Evolutionary conservation across 1,140 invertebrate species (phyloP), one percentile per base, ranked within the genome.

Genomic region (Mercenaria mercenaria): DNA sequence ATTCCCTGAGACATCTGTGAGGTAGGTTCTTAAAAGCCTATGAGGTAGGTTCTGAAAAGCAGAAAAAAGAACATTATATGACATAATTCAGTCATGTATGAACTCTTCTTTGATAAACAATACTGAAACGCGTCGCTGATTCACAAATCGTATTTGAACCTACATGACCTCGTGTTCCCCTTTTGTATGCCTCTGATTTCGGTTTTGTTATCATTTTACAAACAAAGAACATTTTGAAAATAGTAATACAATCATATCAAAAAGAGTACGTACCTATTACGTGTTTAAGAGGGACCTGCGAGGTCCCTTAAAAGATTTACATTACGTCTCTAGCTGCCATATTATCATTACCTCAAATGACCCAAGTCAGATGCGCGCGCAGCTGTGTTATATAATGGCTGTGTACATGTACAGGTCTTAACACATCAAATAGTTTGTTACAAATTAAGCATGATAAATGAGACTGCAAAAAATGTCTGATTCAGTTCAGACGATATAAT

Each of bases 341-440:
- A 77, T 86, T 85, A 87, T 79, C 50, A 64, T 87, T 91, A 82
- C 85, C 81, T 80, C 80, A 91, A 79, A 87, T 91, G 90, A 91
- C 90, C 84, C 84, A 90, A 77, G 81, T 61, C 15, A 67, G 47
- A 83, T 91, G 90, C 85, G 90, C 86, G 90, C 90, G 90, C 90
- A 91, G 43, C 86, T 43, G 37, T 77, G 77, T 91, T 91, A 91
- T 91, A 91, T 91, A 91, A 91, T 88, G 90, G 84, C 23, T 10
- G 23, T 23, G 8, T n/a, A n/a, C 20, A 37, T 72, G 26, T 72
- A 26, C 67, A 72, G 11, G 67, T 72, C 23, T 37, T 39, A 41
- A 72, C 67, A 72, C 34, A 72, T 72, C 67, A 59, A 59, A 59
- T n/a, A n/a, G n/a, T n/a, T n/a, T n/a, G n/a, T n/a, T n/a, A n/a